Evolutionary conservation across 2,888 invertebrate species (phyloP), one percentile per base, ranked within the genome.

Genomic region (Synanthedon andrenaeformis): DNA sequence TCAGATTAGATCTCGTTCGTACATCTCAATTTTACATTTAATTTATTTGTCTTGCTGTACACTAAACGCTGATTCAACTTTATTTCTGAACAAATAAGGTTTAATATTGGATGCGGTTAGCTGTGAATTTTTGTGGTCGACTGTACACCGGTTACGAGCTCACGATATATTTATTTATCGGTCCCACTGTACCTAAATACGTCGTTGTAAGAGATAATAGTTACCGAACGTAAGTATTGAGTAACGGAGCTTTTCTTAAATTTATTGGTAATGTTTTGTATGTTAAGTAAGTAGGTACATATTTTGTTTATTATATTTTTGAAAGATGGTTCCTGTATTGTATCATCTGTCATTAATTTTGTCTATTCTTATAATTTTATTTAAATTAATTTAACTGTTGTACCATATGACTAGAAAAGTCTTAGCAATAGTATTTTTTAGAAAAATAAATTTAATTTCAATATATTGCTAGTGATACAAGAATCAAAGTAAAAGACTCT

Each of bases 21-120:
- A 82, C 74, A 75, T 81, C 84, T 85, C 82, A 85, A 85, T 85
- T 82, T 82, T 79, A 77, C 74, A 73, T 74, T 77, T 77, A 82
- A 84, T 85, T 81, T 82, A 81, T 82, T 72, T 23, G 72, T 71
- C 63, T 68, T 69, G 66, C 60, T 70, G 68, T 73, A 70, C 67
- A 54, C 58, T 28, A 55, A 49, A 12, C 49, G 17, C 11, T 0
- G 13, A 17, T 12, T 17, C 12, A 49, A 13, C 19, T 17, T 17
- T 49, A 49, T 17, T 49, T 11, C 3, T 17, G 5, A 14, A 23
- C 5, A 17, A 49, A 19, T 49, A 49, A 49, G 11, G 49, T 17
- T 17, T 13, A 19, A 14, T 5, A 13, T 45, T 35, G 45, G 45
- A 45, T 45, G 23, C 5, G 23, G 23, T 23, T 23, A 1, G 5